These are phyloP conservation scores for Apis florea DNA, from an alignment of 1,140 invertebrate species.

Conservation along the genomic window DNA sequence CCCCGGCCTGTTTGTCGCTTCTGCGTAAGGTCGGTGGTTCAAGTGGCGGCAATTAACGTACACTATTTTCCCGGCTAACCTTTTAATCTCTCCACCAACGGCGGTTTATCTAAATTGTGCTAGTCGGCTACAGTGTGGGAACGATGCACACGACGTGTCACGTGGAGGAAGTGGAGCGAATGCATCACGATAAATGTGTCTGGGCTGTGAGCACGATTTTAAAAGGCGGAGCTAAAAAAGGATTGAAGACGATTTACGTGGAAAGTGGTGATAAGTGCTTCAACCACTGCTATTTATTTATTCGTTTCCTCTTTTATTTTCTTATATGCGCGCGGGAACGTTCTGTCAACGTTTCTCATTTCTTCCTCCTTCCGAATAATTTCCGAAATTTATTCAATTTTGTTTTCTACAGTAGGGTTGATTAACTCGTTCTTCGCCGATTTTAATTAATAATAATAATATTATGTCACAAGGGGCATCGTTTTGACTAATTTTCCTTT, in stretches of 20 bases:
- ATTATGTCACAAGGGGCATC: too few relatives aligned
- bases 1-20: slow-evolving; percentile 9
- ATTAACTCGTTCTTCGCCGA: too few relatives aligned
- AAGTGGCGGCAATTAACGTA: slow-evolving; percentile 57
- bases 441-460: too few relatives aligned
- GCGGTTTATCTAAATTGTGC: slow-evolving; percentile 54
- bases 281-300: neutral
- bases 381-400: too few relatives aligned
- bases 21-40: slow-evolving; percentile 48
- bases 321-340: neutral
- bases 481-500: too few relatives aligned
- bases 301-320: neutral
- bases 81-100: slow-evolving; percentile 49
- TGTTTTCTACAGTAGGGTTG: too few relatives aligned
- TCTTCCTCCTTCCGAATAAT: neutral
- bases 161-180: slow-evolving; percentile 39
- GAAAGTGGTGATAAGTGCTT: slow-evolving; percentile 31
- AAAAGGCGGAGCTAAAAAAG: slow-evolving; percentile 44
- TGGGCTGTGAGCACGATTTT: slow-evolving; percentile 31
- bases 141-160: slow-evolving; percentile 39
- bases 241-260: slow-evolving; percentile 49
- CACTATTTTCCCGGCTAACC: slow-evolving; percentile 48
- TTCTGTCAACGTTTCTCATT: neutral
- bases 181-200: slow-evolving; percentile 49
- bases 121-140: slow-evolving; percentile 46